Conservation (phyloP, 2,113 vertebrate species). For the Coregonus clupeaformis region DNA sequence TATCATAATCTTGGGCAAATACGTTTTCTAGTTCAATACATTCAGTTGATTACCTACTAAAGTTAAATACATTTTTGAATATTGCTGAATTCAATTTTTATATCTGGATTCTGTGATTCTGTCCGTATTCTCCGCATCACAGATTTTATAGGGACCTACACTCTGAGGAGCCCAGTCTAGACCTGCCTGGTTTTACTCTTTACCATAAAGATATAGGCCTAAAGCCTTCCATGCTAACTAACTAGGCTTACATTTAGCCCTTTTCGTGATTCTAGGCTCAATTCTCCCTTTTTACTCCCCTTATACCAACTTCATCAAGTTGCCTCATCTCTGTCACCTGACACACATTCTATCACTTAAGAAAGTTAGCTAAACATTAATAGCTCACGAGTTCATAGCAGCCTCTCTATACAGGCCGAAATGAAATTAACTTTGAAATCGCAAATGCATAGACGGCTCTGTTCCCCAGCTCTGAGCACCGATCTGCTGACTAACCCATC, state of each 20-base stretch:
- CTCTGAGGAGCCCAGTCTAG: no score
- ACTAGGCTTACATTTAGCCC: neutral
- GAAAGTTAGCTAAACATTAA: neutral
- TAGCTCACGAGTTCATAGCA: neutral
- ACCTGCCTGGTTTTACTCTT: neutral
- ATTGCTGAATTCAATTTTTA: no score
- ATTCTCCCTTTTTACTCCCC: no score
- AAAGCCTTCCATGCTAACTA: neutral
- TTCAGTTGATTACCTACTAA: no score
- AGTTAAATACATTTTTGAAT: no score
- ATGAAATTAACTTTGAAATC: conserved; percentile 31
- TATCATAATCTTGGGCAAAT: no score
- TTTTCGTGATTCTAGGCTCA: no score
- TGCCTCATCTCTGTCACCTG: neutral
- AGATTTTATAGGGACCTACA: no score
- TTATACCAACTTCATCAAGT: neutral
- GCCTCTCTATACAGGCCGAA: conserved; percentile 7
- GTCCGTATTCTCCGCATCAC: no score
- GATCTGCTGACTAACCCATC: conserved; percentile 43
- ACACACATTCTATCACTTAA: neutral
- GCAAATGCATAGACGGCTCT: conserved; percentile 22
- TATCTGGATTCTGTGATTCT: no score
- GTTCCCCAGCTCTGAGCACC: conserved; percentile 34
- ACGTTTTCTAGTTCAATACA: no score
- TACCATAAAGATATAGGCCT: neutral